A percentile compares a stretch with the other conserved stretches of the same genome.
Conservation (phyloP, 2,888 invertebrate species). For the Mythimna vitellina region DNA sequence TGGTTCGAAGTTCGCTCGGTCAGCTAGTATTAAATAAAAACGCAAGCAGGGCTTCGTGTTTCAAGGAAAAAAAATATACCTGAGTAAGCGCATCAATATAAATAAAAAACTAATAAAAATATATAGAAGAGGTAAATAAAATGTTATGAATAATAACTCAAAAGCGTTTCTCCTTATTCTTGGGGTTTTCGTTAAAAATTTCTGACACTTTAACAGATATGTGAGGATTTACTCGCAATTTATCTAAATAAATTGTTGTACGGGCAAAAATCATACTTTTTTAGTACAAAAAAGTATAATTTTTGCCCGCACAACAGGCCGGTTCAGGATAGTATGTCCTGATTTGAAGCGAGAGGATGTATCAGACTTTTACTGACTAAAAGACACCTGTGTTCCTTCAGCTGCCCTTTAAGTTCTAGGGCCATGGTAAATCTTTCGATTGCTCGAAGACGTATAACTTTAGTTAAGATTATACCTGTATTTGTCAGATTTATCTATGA, state of each 20-base stretch:
- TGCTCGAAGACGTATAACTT: too few relatives aligned
- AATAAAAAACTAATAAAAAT: conserved; percentile 1
- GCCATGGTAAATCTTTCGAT: too few relatives aligned
- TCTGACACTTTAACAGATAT: conserved; percentile 34
- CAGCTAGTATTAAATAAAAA: not conserved
- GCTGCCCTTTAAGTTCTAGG: too few relatives aligned
- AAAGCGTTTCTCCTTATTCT: conserved; percentile 8
- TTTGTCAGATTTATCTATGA: too few relatives aligned
- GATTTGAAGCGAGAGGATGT: too few relatives aligned
- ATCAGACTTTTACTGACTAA: too few relatives aligned
- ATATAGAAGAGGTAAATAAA: conserved; percentile 5
- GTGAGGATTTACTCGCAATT: conserved; percentile 23
- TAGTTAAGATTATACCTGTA: too few relatives aligned
- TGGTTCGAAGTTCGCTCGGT: too few relatives aligned
- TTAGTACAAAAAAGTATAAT: too few relatives aligned
- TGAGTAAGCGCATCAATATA: not conserved
- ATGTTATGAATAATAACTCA: conserved; percentile 9
- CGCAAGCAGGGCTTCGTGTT: not conserved
- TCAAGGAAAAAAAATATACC: not conserved
- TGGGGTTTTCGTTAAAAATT: conserved; percentile 19
- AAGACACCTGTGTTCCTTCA: too few relatives aligned
- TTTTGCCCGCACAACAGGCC: too few relatives aligned
- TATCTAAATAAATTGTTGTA: not conserved
- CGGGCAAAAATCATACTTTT: not conserved
- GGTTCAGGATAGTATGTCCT: too few relatives aligned